Conservation (phyloP, 2,113 vertebrate species). For the Brienomyrus longianalis region DNA sequence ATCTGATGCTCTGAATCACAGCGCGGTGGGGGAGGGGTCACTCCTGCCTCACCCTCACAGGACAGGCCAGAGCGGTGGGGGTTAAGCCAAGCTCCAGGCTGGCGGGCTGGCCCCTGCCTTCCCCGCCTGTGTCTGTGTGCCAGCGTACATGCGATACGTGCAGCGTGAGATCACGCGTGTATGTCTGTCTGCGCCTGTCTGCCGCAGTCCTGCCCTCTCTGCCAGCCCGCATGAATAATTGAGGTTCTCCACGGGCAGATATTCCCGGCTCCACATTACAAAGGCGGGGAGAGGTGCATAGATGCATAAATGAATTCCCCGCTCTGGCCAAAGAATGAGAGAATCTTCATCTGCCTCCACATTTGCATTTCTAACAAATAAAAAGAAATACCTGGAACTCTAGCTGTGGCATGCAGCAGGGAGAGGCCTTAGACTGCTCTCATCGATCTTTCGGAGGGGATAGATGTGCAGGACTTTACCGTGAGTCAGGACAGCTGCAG, state of each 20-base stretch:
- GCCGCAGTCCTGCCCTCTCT: background rate
- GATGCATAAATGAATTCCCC: background rate
- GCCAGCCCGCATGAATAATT: constrained; percentile 10
- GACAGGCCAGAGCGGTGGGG: background rate
- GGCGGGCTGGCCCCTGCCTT: background rate
- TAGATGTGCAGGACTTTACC: background rate
- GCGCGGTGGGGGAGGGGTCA: background rate
- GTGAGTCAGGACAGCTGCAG: background rate
- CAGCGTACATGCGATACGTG: background rate
- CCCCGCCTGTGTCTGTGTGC: background rate
- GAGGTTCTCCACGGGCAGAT: background rate
- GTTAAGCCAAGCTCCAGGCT: background rate
- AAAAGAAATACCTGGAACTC: background rate
- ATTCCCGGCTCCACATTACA: background rate
- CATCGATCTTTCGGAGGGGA: background rate
- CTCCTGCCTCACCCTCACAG: background rate
- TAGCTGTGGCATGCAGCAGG: background rate
- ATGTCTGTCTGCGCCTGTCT: background rate
- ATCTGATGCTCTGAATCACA: constrained; percentile 30
- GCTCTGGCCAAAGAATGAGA: background rate
- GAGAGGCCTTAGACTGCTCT: background rate
- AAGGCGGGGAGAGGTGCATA: background rate
- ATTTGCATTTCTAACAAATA: background rate
- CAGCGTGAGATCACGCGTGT: constrained; percentile 7
- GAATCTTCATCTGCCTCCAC: background rate